These are phyloP conservation scores for Ceryle rudis DNA, from an alignment of 2,797 vertebrate genomes.

Conservation along the genomic window DNA sequence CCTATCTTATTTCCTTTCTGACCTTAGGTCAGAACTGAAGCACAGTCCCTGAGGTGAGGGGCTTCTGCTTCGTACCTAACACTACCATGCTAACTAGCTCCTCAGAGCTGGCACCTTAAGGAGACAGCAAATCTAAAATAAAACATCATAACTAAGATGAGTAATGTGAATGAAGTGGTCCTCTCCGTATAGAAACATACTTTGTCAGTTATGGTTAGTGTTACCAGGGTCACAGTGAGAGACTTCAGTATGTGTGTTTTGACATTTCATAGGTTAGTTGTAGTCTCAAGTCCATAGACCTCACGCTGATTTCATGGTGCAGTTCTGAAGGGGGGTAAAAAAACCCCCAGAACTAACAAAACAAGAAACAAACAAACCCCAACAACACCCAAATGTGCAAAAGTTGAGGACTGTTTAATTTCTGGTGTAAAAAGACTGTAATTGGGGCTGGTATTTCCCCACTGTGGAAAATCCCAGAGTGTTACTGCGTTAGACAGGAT, in stretches of 20 bases:
- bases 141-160: not conserved
- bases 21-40: constrained; percentile 47
- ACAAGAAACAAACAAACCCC: no score
- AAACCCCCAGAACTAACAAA: no score
- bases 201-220: not conserved
- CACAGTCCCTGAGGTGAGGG: constrained; percentile 8
- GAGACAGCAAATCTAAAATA: constrained; percentile 32
- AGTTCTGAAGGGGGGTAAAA: not conserved
- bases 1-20: constrained; percentile 68
- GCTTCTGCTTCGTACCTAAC: constrained; percentile 25
- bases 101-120: constrained; percentile 39
- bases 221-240: not conserved
- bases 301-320: not conserved
- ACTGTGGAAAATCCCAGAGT: not conserved
- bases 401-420: not conserved
- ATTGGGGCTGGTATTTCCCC: not conserved
- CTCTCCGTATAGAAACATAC: not conserved
- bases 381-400: not conserved
- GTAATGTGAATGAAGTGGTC: not conserved
- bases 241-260: not conserved
- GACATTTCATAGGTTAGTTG: not conserved
- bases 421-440: not conserved
- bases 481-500: not conserved
- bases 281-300: not conserved
- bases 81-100: constrained; percentile 16